Evolutionary conservation across 2,888 invertebrate genomes (phyloP), one percentile per base, ranked within the genome.

Genomic region (Panorpa germanica): DNA sequence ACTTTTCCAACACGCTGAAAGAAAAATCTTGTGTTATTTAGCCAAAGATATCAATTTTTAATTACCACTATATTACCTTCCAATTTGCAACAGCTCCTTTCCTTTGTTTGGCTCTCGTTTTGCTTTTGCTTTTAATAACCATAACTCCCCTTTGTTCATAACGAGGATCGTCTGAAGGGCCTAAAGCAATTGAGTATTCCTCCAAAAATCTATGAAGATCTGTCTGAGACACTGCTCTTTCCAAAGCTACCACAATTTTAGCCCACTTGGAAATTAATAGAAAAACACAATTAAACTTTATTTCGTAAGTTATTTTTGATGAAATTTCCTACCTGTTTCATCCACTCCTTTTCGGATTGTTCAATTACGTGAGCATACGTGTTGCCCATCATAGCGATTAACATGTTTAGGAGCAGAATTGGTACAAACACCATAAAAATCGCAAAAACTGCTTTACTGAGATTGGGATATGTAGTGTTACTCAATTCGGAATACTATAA

Each of bases 321-420:
- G n/a, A 33, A 12, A 15, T 11, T 29, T 25, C 29, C 34, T 45
- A 74, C 82, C 65, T 90, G 90, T 50, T 91, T 90, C 50, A 93
- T 81, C 85, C 90, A 98, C 50, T 98, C 96, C 55, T 96, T 96
- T 54, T 96, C 96, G 19, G 95, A 95, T 49, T 93, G 90, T 49
- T 90, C 86, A 41, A 95, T 98, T 35, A 98, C 91, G 43, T 86
- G 85, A 0, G 91, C 88, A 50, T 98, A 98, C 0, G 98, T 98
- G 55, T 96, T 96, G 19, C 96, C 96, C 96, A 98, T 98, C 96
- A 96, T 98, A 38, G 98, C 98, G 39, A 98, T 98, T 53, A 98
- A 67, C 69, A 69, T 96, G 70, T 96, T 96, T 9, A 96, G 66
- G 44, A 96, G 59, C 28, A 96, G 59, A 45, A 96, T 95, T 2